These are phyloP conservation scores for Exaiptasia diaphana DNA, from an alignment of 64 coral and sea anemone genomes.

Conservation along the genomic window DNA sequence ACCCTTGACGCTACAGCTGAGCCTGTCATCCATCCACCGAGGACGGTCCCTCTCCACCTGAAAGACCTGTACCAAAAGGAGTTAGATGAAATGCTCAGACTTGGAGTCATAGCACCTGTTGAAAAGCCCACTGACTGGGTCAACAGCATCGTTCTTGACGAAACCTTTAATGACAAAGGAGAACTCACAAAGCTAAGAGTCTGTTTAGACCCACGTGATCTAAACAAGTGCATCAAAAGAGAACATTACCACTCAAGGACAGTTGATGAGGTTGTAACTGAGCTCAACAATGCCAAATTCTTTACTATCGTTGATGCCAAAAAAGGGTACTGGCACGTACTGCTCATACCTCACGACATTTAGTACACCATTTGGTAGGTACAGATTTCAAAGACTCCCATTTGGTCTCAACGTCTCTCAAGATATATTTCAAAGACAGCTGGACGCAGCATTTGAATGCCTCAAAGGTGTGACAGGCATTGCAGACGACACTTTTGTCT, in stretches of 20 bases:
- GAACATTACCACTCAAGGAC: no score
- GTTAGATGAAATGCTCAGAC: conserved; percentile 38
- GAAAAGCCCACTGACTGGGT: conserved; percentile 51
- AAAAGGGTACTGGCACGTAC: conserved; percentile 59
- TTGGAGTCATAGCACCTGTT: conserved; percentile 44
- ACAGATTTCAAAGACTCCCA: conserved; percentile 19
- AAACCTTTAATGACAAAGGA: not conserved
- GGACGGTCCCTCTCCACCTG: not conserved
- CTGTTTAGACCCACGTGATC: conserved; percentile 13
- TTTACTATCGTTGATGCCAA: conserved; percentile 35
- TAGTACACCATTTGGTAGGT: conserved; percentile 33
- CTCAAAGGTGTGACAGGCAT: conserved; percentile 8
- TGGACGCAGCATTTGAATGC: conserved; percentile 21
- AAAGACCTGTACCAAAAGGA: not conserved
- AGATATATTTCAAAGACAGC: conserved; percentile 52
- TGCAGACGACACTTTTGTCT: conserved; percentile 35
- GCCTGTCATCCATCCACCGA: not conserved
- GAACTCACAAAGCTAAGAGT: conserved; percentile 19
- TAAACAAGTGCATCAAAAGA: conserved; percentile 25
- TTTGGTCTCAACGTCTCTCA: conserved; percentile 43
- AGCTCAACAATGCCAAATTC: conserved; percentile 28
- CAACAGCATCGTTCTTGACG: not conserved
- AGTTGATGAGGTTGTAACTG: no score
- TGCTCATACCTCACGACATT: conserved; percentile 42
- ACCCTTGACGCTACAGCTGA: conserved; percentile 16